Evolutionary conservation across 2,888 invertebrate species (phyloP), one percentile per base, ranked within the genome.

Genomic region (Hirtodrosophila alboralis): DNA sequence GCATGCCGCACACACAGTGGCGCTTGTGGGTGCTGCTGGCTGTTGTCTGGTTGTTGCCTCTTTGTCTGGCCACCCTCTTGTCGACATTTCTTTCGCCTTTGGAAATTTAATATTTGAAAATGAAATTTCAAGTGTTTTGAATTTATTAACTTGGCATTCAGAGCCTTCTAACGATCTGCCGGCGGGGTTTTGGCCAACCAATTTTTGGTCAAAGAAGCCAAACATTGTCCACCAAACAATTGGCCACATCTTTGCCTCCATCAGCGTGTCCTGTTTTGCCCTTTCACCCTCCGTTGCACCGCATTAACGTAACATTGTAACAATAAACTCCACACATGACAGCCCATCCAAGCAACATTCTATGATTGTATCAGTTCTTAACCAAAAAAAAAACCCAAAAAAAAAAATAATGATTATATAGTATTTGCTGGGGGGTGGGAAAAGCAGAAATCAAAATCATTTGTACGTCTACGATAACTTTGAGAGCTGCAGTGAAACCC

Each of bases 61-160:
- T 37, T 5, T 49, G 36, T 28, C 34, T 37, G 18, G 16, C 31
- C 33, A 9, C 27, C n/a, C 26, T 14, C 30, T 14, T n/a, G 10
- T 52, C 49, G 58, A 36, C 54, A 43, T 12, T 33, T 58, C 43
- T 51, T 34, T 36, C 44, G 34, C 54, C 57, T 53, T 71, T 59
- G 45, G 59, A 71, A 73, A 73, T 68, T 73, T 70, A 75, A 75
- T 81, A 78, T 68, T 51, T 60, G 52, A 67, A 78, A 74, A 79
- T 76, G 61, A 64, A 73, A 75, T 75, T 68, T 61, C 64, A 75
- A 80, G 78, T 78, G 79, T 64, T 77, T 80, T 84, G 77, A 77
- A 80, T 80, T 80, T 77, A 80, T 80, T 68, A 73, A 66, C 67
- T 66, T 48, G 54, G 43, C 58, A 51, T 65, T 54, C 49, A 44